phyloP scores from a whole-genome alignment of 2,113 vertebrate genomes.

The Ptilorrhoa leucosticta region DNA sequence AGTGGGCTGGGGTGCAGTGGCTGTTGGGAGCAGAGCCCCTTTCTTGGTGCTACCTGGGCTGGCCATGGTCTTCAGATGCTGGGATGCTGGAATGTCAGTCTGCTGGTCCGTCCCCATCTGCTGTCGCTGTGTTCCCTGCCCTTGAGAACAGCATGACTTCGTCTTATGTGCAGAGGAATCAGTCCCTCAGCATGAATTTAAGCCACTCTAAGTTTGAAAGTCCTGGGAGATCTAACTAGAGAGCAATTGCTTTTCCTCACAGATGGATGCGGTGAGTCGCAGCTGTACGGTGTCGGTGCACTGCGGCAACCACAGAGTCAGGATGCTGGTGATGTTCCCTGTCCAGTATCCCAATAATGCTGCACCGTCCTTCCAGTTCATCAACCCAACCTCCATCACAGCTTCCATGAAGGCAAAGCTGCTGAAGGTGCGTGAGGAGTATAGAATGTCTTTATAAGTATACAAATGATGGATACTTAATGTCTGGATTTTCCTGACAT shows the following conservation, averaged over 20 bases:
- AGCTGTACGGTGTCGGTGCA: slow-evolving; percentile 93
- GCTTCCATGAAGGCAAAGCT: slow-evolving; percentile 92
- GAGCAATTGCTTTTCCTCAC: neutral
- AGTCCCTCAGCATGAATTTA: neutral
- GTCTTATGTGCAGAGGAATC: neutral
- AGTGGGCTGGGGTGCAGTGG: neutral
- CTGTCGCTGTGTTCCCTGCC: neutral
- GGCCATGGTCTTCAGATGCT: neutral
- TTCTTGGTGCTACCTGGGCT: neutral
- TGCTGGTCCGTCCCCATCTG: neutral
- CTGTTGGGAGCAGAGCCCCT: neutral
- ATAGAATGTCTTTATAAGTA: neutral
- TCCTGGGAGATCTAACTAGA: neutral
- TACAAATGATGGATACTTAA: too few species aligned
- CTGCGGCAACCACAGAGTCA: slow-evolving; percentile 87
- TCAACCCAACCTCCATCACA: slow-evolving; percentile 89
- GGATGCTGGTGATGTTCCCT: slow-evolving; percentile 94
- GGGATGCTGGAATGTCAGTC: neutral
- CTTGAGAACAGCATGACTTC: neutral
- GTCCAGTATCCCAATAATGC: slow-evolving; percentile 96
- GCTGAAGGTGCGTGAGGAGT: slow-evolving; percentile 81
- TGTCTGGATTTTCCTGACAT: neutral
- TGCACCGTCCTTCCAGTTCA: slow-evolving; percentile 93
- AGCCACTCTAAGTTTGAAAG: neutral
- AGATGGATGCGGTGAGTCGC: slow-evolving; percentile 94